Evolutionary conservation across 1,140 invertebrate genomes (phyloP), one percentile per base, ranked within the genome.

Genomic region (Lethrus apterus): DNA sequence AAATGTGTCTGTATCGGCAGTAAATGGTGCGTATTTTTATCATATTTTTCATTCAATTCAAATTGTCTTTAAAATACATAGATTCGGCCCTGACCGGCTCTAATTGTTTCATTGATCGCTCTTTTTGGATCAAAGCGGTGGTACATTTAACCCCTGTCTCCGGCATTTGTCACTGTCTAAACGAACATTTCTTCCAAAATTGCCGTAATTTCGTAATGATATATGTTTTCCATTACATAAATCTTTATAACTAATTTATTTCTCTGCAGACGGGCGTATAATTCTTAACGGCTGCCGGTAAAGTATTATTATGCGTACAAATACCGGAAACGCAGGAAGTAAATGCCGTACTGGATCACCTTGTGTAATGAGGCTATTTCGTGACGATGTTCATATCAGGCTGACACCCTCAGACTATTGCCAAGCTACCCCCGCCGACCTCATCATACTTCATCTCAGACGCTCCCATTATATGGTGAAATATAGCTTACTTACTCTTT

Each of bases 251-350:
- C 52, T 59, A 57, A 61, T 61, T 56, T 59, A 61, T 61, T 51
- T 49, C 49, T 40, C 31, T 63, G 65, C 60, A 66, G 65, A 64
- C 57, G 57, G 66, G 65, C 58, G n/a, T n/a, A 70, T 72, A 72
- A 71, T 64, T 72, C 70, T 70, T 68, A 63, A 62, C 61, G 58
- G 55, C 46, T 47, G n/a, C n/a, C 52, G 55, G 53, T 50, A 70
- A 68, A 72, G 71, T 72, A 72, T 72, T 73, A 73, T 74, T 73
- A 74, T 73, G 71, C 70, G 71, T 70, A 72, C 72, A 74, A 73
- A 74, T 74, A 74, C 70, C 72, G 65, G 60, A 67, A 71, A 70
- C 70, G 71, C 71, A 70, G 71, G 58, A 67, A 68, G 64, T 73
- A 73, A 73, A 71, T 70, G 70, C 44, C 44, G 40, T 49, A 46